phyloP scores from a whole-genome alignment of 1,140 invertebrate genomes.

The Bombus cullumanus region DNA sequence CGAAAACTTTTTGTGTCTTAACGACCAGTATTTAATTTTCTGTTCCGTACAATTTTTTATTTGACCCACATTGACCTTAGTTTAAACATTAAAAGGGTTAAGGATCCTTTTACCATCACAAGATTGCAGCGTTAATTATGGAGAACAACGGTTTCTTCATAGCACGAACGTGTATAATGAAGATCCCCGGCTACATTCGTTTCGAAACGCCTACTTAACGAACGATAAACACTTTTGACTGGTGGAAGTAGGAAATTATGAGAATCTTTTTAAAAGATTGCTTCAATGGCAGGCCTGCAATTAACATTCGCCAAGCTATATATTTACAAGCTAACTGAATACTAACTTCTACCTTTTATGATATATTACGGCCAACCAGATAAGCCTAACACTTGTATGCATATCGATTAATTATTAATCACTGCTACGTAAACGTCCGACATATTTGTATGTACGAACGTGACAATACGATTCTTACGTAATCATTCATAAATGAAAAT shows the following conservation, averaged over 20 bases:
- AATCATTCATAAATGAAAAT: not conserved
- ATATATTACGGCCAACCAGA: not conserved
- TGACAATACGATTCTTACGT: not conserved
- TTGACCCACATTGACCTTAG: conserved; percentile 17
- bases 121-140: conserved; percentile 28
- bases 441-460: not conserved
- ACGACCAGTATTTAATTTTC: not conserved
- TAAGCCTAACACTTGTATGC: not conserved
- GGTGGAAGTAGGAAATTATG: conserved; percentile 29
- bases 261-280: conserved; percentile 14
- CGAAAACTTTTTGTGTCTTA: not conserved
- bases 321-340: not conserved
- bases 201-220: conserved; percentile 17
- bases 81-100: conserved; percentile 18
- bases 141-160: conserved; percentile 14
- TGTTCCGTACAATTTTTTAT: conserved; percentile 11
- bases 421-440: not conserved
- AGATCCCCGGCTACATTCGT: not conserved
- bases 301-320: not conserved
- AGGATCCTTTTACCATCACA: not conserved
- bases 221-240: conserved; percentile 14
- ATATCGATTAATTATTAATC: not conserved
- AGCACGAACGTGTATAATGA: not conserved
- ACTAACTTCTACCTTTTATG: not conserved
- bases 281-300: not conserved